These are phyloP conservation scores for Channa striata DNA, from an alignment of 2,797 vertebrate species.

Conservation along the genomic window DNA sequence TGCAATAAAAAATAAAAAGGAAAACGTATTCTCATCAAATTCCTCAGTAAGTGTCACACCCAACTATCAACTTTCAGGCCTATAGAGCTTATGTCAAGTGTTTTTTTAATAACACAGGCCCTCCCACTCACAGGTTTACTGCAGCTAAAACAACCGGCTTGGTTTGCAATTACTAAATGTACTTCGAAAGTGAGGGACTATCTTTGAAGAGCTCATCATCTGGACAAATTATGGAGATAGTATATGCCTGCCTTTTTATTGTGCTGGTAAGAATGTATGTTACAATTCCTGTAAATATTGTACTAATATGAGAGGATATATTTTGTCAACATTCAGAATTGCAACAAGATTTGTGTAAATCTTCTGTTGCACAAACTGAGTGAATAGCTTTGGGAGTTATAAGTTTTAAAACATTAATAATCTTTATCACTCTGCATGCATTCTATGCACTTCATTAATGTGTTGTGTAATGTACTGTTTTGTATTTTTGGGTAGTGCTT, in stretches of 20 bases:
- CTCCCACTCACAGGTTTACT: conserved; percentile 32
- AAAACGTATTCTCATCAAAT: too few relatives aligned
- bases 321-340: background rate
- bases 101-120: background rate
- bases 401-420: too few relatives aligned
- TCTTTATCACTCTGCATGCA: background rate
- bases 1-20: too few relatives aligned
- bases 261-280: conserved; percentile 66
- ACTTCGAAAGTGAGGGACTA: background rate
- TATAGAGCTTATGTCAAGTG: background rate
- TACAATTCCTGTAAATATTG: background rate
- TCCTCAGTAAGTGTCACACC: conserved; percentile 8
- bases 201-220: background rate
- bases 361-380: background rate
- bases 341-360: background rate
- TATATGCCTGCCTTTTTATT: conserved; percentile 32
- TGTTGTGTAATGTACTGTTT: background rate
- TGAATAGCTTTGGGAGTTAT: too few relatives aligned
- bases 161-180: background rate
- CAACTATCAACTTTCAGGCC: background rate
- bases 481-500: conserved; percentile 40
- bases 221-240: conserved; percentile 45
- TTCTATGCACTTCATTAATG: background rate
- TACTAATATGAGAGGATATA: background rate
- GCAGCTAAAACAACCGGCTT: background rate